Evolutionary conservation across 2,113 vertebrate genomes (phyloP), one percentile per base, ranked within the genome.

Genomic region (Halichoerus grypus): DNA sequence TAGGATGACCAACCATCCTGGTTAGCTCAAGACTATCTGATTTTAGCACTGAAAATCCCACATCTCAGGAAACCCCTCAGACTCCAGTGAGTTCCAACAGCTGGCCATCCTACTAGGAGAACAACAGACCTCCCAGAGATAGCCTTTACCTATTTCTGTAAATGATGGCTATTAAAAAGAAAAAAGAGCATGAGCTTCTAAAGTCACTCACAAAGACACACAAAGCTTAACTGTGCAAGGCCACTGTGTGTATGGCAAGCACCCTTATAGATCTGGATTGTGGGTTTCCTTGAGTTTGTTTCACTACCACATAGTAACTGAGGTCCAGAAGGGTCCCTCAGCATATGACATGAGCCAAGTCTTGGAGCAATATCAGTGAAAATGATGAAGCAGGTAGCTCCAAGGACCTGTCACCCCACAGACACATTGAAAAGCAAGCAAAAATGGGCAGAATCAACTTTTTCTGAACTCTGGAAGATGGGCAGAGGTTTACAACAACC

Each of bases 61-160:
- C 5, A 3, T 28, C 12, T 15, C 21, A 42, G 5, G 31, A 72
- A 88, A 51, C 2, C 12, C 7, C 19, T 3, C 2, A 8, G 63
- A 69, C 26, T 28, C 79, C 22, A 42, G 53, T 13, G 55, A 33
- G 31, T 36, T 49, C 55, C 55, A 55, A n/a, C 8, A n/a, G 7
- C 5, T 53, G 55, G 26, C 22, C 39, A 42, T 18, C 2, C 15
- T 24, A 36, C 2, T 42, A 18, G 26, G 36, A 74, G 28, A 49
- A 36, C 12, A 13, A 19, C 1, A 26, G 10, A 57, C 16, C 13
- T 49, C 14, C 46, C 7, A 83, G 74, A 33, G 31, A 7, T 3
- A 31, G 18, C 0, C 6, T 5, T 12, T 1, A 6, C 8, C 1
- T 2, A 22, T 3, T 33, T 14, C 14, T 39, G 1, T 49, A 11